Conservation (phyloP, 2,888 invertebrate species). For the Phyto melanocephala region DNA sequence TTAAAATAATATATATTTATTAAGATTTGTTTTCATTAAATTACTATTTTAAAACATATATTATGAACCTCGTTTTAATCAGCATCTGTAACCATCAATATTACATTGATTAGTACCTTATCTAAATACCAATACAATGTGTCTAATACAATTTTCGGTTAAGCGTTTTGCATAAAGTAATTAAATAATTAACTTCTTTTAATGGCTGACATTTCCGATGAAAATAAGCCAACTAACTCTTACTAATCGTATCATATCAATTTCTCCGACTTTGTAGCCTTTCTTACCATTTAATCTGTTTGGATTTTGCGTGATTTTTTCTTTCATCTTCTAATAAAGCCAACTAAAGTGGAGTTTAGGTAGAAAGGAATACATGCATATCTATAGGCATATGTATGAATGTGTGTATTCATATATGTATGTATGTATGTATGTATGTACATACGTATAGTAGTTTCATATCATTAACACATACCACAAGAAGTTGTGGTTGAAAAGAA, state of each 20-base stretch:
- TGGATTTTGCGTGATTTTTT: conserved; percentile 11
- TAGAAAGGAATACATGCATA: no score
- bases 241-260: conserved; percentile 15
- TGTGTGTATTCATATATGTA: no score
- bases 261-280: conserved; percentile 9
- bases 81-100: no score
- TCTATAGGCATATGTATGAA: no score
- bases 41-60: no score
- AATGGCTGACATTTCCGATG: conserved; percentile 42
- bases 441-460: neutral
- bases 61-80: no score
- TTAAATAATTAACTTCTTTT: conserved; percentile 54
- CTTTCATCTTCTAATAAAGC: neutral
- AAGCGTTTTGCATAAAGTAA: conserved; percentile 31
- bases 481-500: conserved; percentile 19
- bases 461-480: conserved; percentile 47
- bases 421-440: no score
- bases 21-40: no score
- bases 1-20: no score
- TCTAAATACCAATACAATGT: no score
- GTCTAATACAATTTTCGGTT: conserved; percentile 9
- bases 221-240: conserved; percentile 9
- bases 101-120: no score
- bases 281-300: conserved; percentile 1
- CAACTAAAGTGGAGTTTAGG: neutral